These are phyloP conservation scores for Eurois occulta DNA, from an alignment of 2,888 invertebrate genomes.

Conservation along the genomic window DNA sequence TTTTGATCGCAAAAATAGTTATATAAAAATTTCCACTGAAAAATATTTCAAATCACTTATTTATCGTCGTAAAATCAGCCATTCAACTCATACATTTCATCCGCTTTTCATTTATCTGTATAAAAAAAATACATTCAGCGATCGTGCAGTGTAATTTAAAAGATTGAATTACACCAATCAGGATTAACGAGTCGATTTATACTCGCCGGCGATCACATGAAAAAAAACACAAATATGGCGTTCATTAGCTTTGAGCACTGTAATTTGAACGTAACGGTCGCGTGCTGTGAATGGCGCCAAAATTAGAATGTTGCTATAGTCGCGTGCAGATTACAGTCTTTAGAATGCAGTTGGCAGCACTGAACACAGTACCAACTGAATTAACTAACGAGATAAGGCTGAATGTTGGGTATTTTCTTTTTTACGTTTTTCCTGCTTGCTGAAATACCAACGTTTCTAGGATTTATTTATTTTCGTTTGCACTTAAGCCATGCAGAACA, in stretches of 20 bases:
- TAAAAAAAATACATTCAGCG: conserved; percentile 55
- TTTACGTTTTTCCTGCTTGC: conserved; percentile 32
- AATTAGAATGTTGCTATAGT: conserved; percentile 71
- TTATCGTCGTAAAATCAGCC: conserved; percentile 42
- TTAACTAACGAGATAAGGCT: conserved; percentile 63
- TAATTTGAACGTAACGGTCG: conserved; percentile 64
- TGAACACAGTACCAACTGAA: conserved; percentile 55
- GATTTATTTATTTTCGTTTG: conserved; percentile 30
- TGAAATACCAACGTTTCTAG: conserved; percentile 10
- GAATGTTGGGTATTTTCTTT: conserved; percentile 46
- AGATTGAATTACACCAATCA: conserved; percentile 70
- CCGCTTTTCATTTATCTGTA: conserved; percentile 55
- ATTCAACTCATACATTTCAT: conserved; percentile 46
- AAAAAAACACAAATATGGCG: conserved; percentile 63
- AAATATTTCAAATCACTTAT: conserved; percentile 46
- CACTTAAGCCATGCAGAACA: neutral
- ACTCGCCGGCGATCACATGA: conserved; percentile 51
- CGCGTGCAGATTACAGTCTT: conserved; percentile 70
- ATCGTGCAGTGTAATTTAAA: conserved; percentile 65
- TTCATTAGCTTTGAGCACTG: conserved; percentile 69
- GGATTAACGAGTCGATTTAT: conserved; percentile 69
- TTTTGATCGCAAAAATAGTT: conserved; percentile 27
- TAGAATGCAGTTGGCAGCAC: conserved; percentile 61
- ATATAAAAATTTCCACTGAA: conserved; percentile 12
- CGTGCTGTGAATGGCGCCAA: conserved; percentile 63